Evolutionary conservation across 1,140 invertebrate genomes (phyloP).

Genomic region (Lucilia cuprina): DNA sequence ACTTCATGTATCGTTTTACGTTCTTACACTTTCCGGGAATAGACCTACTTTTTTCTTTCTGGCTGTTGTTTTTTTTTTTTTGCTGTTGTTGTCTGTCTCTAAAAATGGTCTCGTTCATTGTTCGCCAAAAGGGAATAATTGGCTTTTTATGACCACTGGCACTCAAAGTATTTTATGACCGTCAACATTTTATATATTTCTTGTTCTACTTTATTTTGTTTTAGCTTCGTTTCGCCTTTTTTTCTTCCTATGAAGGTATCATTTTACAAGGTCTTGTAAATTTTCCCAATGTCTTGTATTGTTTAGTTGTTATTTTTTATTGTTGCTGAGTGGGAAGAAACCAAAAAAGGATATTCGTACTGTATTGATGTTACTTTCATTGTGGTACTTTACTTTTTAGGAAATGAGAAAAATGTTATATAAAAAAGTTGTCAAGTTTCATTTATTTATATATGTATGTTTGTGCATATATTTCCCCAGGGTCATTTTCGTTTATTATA

Average conservation of each 20-base stretch:
- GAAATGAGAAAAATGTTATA: neutral
- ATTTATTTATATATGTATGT: neutral
- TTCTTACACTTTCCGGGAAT: neutral
- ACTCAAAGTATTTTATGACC: neutral
- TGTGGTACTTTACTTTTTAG: neutral
- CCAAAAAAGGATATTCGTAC: neutral
- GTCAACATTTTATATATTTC: neutral
- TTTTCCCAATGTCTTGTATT: neutral
- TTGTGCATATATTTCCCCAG: neutral
- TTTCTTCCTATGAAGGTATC: neutral
- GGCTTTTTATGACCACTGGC: constrained; percentile 13
- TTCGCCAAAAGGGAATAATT: constrained; percentile 14
- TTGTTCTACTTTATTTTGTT: neutral
- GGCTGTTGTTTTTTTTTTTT: too few relatives aligned
- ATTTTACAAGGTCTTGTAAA: neutral
- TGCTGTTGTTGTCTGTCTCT: neutral
- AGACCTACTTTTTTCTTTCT: neutral
- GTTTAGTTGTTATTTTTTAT: neutral
- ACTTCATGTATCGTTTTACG: neutral
- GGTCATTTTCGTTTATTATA: neutral
- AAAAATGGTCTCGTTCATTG: constrained; percentile 3
- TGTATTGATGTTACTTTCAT: neutral
- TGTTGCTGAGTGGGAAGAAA: neutral
- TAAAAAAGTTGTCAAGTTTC: neutral
- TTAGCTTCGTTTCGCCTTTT: neutral